Evolutionary conservation across 2,888 invertebrate genomes (phyloP), one percentile per base, ranked within the genome.

Genomic region (Coelinius sp.): DNA sequence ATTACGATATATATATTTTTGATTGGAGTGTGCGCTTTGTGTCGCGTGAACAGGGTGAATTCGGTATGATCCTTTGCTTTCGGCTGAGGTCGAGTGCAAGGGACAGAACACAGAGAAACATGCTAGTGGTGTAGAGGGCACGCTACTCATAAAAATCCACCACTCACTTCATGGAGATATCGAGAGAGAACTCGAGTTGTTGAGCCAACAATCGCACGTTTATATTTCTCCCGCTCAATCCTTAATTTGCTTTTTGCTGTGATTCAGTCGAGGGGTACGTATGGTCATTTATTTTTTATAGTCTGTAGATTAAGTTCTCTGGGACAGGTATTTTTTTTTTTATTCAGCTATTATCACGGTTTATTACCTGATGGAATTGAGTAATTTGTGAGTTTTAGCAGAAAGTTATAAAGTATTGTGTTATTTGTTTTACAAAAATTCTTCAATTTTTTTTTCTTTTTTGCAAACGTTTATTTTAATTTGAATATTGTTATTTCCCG

Each of bases 1-100:
- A 84, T 83, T 83, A 83, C 80, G 82, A 84, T 84, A 72, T 72
- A 83, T 81, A n/a, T n/a, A n/a, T 81, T 81, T 82, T 73, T 79
- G 81, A 83, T 82, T 80, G 80, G 82, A 83, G 81, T 82, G 81
- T 77, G 65, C 8, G n/a, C 65, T n/a, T n/a, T 41, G 77, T 79
- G 83, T 83, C 82, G 78, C 82, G 83, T 79, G 75, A 44, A 78
- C 76, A 77, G 75, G 76, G 80, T 73, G 75, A 41, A 41, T 25
- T 52, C 24, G 14, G 31, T 25, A 31, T 56, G 53, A n/a, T n/a
- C 53, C 22, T 25, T 41, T 62, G 49, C 27, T 22, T 44, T 64
- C 62, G n/a, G n/a, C n/a, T n/a, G n/a, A n/a, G n/a, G n/a, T 46
- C 46, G 56, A 52, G 66, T 24, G 35, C 68, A 53, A 27, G 59